phyloP scores from a whole-genome alignment of 2,113 vertebrate species.

The Tetraodon nigroviridis region DNA sequence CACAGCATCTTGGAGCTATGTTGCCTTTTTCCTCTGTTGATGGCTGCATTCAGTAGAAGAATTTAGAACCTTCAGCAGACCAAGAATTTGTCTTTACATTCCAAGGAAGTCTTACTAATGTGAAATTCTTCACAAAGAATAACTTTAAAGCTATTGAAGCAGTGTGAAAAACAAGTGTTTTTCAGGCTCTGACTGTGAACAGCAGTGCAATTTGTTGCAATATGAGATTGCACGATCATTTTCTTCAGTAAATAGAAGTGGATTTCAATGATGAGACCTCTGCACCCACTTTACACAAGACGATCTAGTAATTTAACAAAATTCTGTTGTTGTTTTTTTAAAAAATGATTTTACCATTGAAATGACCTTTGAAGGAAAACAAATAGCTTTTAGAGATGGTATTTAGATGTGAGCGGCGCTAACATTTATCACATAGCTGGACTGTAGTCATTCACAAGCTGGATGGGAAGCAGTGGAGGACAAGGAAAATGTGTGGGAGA shows the following conservation, averaged over 20 bases:
- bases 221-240: conserved; percentile 19
- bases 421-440: too few species aligned
- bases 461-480: conserved; percentile 38
- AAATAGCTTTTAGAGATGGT: too few species aligned
- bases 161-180: not conserved
- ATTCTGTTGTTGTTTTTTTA: too few species aligned
- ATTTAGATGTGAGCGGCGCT: too few species aligned
- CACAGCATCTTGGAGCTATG: conserved; percentile 7
- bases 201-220: conserved; percentile 7
- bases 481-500: conserved; percentile 44
- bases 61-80: conserved; percentile 5
- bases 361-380: too few species aligned
- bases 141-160: conserved; percentile 6
- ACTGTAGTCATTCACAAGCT: conserved; percentile 28
- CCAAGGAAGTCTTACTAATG: not conserved
- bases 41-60: not conserved
- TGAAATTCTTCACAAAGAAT: not conserved
- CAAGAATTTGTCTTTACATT: not conserved
- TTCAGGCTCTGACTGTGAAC: conserved; percentile 10
- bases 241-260: conserved; percentile 15
- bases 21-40: conserved; percentile 7
- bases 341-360: too few species aligned
- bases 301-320: too few species aligned
- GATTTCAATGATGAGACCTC: conserved; percentile 19
- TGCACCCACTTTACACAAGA: too few species aligned